Conservation (phyloP, 2,888 invertebrate species). For the Formica aserva region DNA sequence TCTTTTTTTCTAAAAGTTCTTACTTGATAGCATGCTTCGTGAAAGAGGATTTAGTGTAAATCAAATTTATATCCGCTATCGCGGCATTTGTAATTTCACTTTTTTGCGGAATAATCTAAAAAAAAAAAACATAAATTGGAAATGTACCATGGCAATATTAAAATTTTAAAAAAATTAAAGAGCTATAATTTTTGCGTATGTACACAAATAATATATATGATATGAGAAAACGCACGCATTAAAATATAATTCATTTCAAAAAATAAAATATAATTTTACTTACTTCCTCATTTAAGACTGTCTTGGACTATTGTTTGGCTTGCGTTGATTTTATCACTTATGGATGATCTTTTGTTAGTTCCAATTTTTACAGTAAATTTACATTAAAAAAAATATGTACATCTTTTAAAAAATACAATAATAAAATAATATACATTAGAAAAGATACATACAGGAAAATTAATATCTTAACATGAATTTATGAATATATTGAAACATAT, state of each 20-base stretch:
- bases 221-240: not conserved
- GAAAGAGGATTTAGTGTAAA: conserved; percentile 23
- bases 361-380: not conserved
- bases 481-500: not conserved
- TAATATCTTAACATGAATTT: too few relatives aligned
- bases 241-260: not conserved
- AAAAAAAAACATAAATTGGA: not conserved
- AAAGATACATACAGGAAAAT: too few relatives aligned
- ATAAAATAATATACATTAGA: not conserved
- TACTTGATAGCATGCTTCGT: conserved; percentile 16
- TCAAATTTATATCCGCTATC: conserved; percentile 14
- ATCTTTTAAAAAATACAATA: too few relatives aligned
- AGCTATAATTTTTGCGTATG: not conserved
- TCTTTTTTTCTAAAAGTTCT: conserved; percentile 11
- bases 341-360: not conserved
- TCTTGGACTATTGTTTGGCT: not conserved
- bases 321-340: not conserved
- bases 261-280: conserved; percentile 4
- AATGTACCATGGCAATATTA: not conserved
- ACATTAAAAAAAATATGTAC: not conserved
- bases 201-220: not conserved
- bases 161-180: not conserved
- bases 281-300: not conserved
- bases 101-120: not conserved
- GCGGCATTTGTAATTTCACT: conserved; percentile 1